phyloP scores from a whole-genome alignment of 2,888 invertebrate species.

The Drosophila diplacantha region DNA sequence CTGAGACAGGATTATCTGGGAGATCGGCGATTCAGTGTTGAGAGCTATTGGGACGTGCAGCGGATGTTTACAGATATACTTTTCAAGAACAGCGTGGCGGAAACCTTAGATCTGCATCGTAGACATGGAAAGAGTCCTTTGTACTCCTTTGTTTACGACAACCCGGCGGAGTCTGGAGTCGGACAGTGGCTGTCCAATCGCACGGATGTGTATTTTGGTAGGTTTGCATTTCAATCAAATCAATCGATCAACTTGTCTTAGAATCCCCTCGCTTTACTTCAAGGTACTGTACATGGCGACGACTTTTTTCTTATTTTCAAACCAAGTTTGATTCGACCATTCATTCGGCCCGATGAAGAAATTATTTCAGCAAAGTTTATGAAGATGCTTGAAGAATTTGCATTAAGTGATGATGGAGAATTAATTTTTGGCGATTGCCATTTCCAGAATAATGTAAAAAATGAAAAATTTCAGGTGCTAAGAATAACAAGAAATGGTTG shows the following conservation, averaged over 20 bases:
- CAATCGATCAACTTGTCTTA: conserved; percentile 30
- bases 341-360: conserved; percentile 43
- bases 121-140: conserved; percentile 80
- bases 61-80: conserved; percentile 83
- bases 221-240: conserved; percentile 59
- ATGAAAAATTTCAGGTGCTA: conserved; percentile 43
- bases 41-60: conserved; percentile 76
- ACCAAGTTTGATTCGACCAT: neutral
- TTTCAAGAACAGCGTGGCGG: conserved; percentile 81
- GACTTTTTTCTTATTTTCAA: conserved; percentile 50
- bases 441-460: conserved; percentile 52
- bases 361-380: conserved; percentile 57
- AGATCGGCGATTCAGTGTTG: conserved; percentile 74
- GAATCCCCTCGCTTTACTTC: neutral
- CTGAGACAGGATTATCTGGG: conserved; percentile 55
- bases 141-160: conserved; percentile 83
- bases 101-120: conserved; percentile 82
- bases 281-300: conserved; percentile 69
- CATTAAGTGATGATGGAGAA: conserved; percentile 18
- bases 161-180: conserved; percentile 80
- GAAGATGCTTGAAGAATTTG: conserved; percentile 65
- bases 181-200: conserved; percentile 80
- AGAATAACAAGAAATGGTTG: conserved; percentile 54
- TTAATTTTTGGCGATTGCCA: conserved; percentile 57
- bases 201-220: conserved; percentile 79